phyloP scores from a whole-genome alignment of 1,140 invertebrate species.

The Drosophila melanica region DNA sequence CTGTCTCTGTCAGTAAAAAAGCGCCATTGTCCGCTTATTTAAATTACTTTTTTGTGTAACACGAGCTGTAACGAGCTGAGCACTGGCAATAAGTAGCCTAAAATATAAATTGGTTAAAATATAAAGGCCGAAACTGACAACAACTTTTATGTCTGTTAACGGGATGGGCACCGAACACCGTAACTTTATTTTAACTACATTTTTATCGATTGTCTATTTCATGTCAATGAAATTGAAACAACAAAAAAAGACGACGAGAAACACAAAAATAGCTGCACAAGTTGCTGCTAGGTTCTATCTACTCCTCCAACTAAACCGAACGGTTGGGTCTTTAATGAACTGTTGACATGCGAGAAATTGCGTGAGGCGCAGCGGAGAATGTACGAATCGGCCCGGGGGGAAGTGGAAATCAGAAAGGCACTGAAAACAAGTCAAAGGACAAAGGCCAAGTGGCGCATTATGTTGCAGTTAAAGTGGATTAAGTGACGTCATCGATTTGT shows the following conservation, averaged over 20 bases:
- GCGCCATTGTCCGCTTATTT: slow-evolving; percentile 49
- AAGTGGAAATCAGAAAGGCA: slow-evolving; percentile 12
- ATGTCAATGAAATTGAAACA: slow-evolving; percentile 63
- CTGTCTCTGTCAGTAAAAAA: neutral
- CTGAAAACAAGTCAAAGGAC: slow-evolving; percentile 8
- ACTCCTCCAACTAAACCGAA: slow-evolving; percentile 1
- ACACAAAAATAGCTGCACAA: slow-evolving; percentile 27
- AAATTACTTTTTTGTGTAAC: slow-evolving; percentile 58
- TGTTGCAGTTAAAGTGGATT: slow-evolving; percentile 74
- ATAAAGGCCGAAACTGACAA: slow-evolving; percentile 39
- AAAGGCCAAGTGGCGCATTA: slow-evolving; percentile 66
- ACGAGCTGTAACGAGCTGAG: slow-evolving; percentile 27
- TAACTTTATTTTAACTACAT: slow-evolving; percentile 76
- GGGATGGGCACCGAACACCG: slow-evolving; percentile 37
- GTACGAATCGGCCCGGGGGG: slow-evolving; percentile 20
- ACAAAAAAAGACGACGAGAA: slow-evolving; percentile 27
- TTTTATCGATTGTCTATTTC: slow-evolving; percentile 71
- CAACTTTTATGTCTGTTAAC: slow-evolving; percentile 59
- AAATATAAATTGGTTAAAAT: slow-evolving; percentile 36
- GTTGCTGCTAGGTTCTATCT: slow-evolving; percentile 49
- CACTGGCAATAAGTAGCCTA: neutral
- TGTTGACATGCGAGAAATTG: slow-evolving; percentile 77
- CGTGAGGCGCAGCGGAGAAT: slow-evolving; percentile 56
- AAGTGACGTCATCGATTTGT: slow-evolving; percentile 76
- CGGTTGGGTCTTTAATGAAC: slow-evolving; percentile 60